These are phyloP conservation scores for Amphiura filiformis DNA, from an alignment of 35 echinoderm and acorn worm species.

Conservation along the genomic window DNA sequence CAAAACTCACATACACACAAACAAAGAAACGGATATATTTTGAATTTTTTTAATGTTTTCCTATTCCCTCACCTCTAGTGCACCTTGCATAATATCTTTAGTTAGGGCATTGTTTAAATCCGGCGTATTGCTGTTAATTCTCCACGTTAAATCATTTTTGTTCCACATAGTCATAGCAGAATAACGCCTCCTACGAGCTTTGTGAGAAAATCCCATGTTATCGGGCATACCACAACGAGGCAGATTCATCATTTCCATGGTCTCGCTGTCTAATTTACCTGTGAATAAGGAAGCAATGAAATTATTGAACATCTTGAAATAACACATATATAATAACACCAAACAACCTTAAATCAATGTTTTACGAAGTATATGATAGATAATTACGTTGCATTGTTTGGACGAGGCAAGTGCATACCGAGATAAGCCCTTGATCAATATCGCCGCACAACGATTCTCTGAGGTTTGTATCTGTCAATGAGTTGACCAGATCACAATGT, in stretches of 20 bases:
- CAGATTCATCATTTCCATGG: conserved; percentile 40
- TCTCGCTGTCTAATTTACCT: conserved; percentile 49
- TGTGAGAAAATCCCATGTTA: background rate
- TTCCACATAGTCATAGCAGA: conserved; percentile 32
- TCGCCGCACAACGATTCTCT: no score
- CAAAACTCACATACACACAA: no score
- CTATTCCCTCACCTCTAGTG: conserved; percentile 32
- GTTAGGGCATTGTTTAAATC: conserved; percentile 29
- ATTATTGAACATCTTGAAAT: background rate
- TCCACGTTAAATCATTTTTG: conserved; percentile 38
- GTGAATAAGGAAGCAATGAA: background rate
- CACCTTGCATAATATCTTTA: conserved; percentile 24
- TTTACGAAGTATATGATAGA: no score
- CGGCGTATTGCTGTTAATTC: conserved; percentile 38
- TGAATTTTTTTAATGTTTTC: background rate
- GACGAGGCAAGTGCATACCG: no score
- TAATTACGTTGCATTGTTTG: no score
- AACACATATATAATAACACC: background rate
- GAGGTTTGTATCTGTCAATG: no score
- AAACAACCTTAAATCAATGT: background rate
- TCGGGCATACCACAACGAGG: conserved; percentile 55
- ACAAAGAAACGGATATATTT: no score
- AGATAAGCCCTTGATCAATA: no score
- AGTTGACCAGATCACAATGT: no score
- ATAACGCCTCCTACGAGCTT: conserved; percentile 32